Evolutionary conservation across 2,797 vertebrate genomes (phyloP).

Genomic region (Neosilurus hyrtlii): DNA sequence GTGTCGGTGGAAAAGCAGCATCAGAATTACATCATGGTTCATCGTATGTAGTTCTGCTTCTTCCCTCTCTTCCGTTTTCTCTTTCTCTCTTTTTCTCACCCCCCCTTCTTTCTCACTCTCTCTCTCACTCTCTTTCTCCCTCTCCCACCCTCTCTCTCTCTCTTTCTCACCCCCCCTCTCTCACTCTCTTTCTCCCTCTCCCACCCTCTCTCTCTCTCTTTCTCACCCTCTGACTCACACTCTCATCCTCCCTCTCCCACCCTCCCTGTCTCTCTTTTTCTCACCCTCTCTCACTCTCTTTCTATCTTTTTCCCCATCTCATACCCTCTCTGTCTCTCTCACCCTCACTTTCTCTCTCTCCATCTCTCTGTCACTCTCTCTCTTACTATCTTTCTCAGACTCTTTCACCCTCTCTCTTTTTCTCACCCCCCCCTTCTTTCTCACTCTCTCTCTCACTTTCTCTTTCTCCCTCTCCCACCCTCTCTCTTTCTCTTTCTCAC

Average conservation of each 20-base stretch:
- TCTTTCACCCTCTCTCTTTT: too few relatives aligned
- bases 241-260: too few relatives aligned
- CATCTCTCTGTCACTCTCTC: too few relatives aligned
- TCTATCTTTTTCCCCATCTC: too few relatives aligned
- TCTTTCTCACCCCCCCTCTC: too few relatives aligned
- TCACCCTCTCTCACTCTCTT: too few relatives aligned
- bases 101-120: conserved; percentile 30
- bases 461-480: neutral
- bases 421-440: neutral
- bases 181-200: too few relatives aligned
- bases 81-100: neutral
- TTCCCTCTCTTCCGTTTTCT: neutral
- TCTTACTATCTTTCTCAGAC: too few relatives aligned
- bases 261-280: too few relatives aligned
- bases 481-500: neutral
- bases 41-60: neutral
- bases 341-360: neutral
- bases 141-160: too few relatives aligned
- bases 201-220: too few relatives aligned
- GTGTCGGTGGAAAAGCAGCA: conserved; percentile 1
- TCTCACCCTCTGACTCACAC: too few relatives aligned
- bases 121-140: neutral
- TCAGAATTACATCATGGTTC: conserved; percentile 23
- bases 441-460: conserved; percentile 5
- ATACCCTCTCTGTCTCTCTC: neutral